These are phyloP conservation scores for Drosophila pectinifera DNA, from an alignment of 1,140 invertebrate genomes.

Conservation along the genomic window DNA sequence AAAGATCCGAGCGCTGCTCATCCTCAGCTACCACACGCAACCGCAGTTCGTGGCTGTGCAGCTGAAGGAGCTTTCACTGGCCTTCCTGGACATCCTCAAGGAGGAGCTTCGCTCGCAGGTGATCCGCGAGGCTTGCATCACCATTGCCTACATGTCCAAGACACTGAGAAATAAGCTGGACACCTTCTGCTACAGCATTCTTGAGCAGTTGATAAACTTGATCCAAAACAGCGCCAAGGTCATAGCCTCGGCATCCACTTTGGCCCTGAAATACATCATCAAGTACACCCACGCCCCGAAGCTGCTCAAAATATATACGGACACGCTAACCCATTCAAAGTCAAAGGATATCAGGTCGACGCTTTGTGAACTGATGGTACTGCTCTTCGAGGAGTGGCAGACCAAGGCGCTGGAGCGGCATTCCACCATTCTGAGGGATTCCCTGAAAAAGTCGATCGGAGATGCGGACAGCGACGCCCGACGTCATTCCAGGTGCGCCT, in stretches of 20 bases:
- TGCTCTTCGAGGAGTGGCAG: constrained; percentile 94
- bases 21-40: constrained; percentile 91
- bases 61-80: constrained; percentile 92
- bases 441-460: constrained; percentile 94
- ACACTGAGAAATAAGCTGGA: constrained; percentile 93
- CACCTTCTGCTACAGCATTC: constrained; percentile 92
- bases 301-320: constrained; percentile 94
- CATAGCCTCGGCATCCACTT: constrained; percentile 95
- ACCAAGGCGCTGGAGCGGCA: constrained; percentile 93
- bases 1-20: constrained; percentile 92
- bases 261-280: constrained; percentile 95
- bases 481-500: constrained; percentile 92
- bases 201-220: constrained; percentile 94
- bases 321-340: constrained; percentile 92
- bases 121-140: constrained; percentile 97
- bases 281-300: constrained; percentile 93
- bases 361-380: constrained; percentile 93
- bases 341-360: constrained; percentile 94
- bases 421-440: constrained; percentile 91
- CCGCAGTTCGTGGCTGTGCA: constrained; percentile 91
- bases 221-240: constrained; percentile 99
- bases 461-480: constrained; percentile 97
- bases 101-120: constrained; percentile 91
- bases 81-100: constrained; percentile 93
- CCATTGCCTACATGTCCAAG: constrained; percentile 95